Evolutionary conservation across 2,113 vertebrate genomes (phyloP).

Genomic region (Chauna torquata): DNA sequence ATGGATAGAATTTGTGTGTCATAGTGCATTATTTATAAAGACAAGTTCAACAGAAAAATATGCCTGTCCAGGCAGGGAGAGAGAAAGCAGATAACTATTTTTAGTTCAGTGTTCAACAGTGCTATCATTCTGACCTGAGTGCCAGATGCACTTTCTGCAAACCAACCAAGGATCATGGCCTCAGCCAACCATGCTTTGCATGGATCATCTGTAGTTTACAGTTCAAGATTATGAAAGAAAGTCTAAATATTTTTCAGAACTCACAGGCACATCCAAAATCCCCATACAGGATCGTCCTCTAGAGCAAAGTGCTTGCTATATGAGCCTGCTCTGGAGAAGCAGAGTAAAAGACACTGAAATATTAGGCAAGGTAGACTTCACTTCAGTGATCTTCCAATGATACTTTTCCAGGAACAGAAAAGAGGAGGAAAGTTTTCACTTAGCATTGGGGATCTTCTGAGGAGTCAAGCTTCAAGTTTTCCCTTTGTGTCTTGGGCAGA

Average conservation of each 20-base stretch:
- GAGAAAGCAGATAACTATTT: slow-evolving; percentile 25
- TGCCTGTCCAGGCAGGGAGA: slow-evolving; percentile 3
- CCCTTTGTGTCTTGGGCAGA: not conserved
- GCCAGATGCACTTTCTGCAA: slow-evolving; percentile 6
- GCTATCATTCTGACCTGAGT: not conserved
- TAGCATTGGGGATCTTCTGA: not conserved
- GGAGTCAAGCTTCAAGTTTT: not conserved
- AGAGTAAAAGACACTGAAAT: not conserved
- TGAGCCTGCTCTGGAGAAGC: not conserved
- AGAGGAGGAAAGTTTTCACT: not conserved
- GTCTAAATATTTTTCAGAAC: not conserved
- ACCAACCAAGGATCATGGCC: not conserved
- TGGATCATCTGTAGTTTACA: not conserved
- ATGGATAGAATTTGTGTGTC: slow-evolving; percentile 38
- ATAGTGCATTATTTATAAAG: slow-evolving; percentile 65
- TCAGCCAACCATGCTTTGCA: not conserved
- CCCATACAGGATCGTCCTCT: not conserved
- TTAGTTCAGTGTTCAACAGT: not conserved
- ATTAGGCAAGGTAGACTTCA: not conserved
- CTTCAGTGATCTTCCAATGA: not conserved
- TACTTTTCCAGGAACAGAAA: not conserved
- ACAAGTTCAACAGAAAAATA: slow-evolving; percentile 56
- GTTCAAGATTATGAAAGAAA: not conserved
- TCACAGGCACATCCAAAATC: not conserved
- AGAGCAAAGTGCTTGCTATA: not conserved